phyloP scores from a whole-genome alignment of 2,888 invertebrate genomes.

The Apeira syringaria region DNA sequence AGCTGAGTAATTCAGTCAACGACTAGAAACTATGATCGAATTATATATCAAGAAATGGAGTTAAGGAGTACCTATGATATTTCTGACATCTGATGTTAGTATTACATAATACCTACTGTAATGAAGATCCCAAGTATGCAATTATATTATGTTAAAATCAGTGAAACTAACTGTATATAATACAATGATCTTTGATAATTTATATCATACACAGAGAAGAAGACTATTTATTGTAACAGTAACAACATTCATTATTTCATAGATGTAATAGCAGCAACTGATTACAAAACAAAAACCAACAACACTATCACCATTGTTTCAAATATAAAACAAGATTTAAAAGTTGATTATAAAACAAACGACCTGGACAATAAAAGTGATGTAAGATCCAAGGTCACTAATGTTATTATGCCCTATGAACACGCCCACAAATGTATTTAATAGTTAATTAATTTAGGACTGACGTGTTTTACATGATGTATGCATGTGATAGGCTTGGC shows the following conservation, averaged over 20 bases:
- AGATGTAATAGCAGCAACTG: not conserved
- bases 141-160: too few relatives aligned
- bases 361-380: slow-evolving; percentile 36
- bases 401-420: slow-evolving; percentile 38
- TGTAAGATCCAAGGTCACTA: slow-evolving; percentile 45
- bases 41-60: slow-evolving; percentile 4
- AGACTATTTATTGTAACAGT: too few relatives aligned
- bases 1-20: slow-evolving; percentile 13
- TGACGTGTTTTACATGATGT: slow-evolving; percentile 43
- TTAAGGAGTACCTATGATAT: not conserved
- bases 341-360: slow-evolving; percentile 34
- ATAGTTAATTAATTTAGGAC: slow-evolving; percentile 29
- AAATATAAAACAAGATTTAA: slow-evolving; percentile 33
- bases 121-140: too few relatives aligned
- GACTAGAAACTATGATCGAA: slow-evolving; percentile 10
- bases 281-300: slow-evolving; percentile 5
- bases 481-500: slow-evolving; percentile 38
- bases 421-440: slow-evolving; percentile 35
- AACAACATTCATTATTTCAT: too few relatives aligned
- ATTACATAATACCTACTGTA: too few relatives aligned
- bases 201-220: too few relatives aligned
- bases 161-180: too few relatives aligned
- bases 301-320: slow-evolving; percentile 17
- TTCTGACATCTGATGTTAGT: too few relatives aligned
- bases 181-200: too few relatives aligned